A percentile compares a stretch with the other conserved stretches of the same genome.
Evolutionary conservation across 2,797 vertebrate species (phyloP).

Genomic region (Lepilemur ruficaudatus): DNA sequence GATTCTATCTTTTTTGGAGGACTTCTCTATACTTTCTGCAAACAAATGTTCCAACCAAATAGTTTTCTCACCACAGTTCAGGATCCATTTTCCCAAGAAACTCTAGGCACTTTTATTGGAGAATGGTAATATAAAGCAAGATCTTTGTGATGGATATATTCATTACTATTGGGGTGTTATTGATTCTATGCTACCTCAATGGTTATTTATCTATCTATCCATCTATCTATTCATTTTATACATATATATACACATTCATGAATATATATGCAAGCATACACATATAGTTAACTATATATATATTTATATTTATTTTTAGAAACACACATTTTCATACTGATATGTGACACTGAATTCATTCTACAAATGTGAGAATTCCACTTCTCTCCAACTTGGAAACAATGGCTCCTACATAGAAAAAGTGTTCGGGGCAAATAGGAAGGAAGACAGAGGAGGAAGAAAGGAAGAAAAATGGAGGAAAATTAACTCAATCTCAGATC

Average conservation of each 20-base stretch:
- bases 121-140: neutral
- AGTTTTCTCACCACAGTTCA: neutral
- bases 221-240: neutral
- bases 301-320: neutral
- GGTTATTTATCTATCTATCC: neutral
- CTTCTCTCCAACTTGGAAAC: neutral
- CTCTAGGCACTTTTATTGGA: neutral
- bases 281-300: neutral
- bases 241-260: neutral
- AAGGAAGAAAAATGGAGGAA: neutral
- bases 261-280: neutral
- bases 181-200: neutral
- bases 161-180: neutral
- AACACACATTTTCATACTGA: neutral
- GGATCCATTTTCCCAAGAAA: neutral
- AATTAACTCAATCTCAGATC: neutral
- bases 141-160: neutral
- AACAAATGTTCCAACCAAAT: fast-evolving
- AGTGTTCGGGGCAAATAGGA: neutral
- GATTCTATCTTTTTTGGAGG: neutral
- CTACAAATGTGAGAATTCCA: neutral
- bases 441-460: neutral
- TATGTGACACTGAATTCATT: neutral
- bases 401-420: neutral
- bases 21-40: neutral